These are phyloP conservation scores for Acanthiza pusilla DNA, from an alignment of 2,797 vertebrate genomes.

Conservation along the genomic window DNA sequence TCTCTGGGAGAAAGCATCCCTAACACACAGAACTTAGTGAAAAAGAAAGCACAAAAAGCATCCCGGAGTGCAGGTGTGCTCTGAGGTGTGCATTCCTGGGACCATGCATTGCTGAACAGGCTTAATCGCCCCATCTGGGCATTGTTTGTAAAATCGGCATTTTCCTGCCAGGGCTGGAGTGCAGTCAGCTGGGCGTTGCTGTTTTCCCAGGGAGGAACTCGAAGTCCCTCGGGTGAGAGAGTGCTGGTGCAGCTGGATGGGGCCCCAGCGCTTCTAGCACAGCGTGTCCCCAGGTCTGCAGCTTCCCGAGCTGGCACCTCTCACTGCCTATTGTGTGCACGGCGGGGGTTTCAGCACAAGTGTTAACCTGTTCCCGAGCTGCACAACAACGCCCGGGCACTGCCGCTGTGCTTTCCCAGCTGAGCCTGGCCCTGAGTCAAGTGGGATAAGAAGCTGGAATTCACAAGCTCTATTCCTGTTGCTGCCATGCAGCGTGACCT, in stretches of 20 bases:
- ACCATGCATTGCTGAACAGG: not conserved
- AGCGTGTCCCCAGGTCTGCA: not conserved
- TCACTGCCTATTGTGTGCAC: not conserved
- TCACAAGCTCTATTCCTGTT: constrained; percentile 20
- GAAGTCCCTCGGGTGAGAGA: not conserved
- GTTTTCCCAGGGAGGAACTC: constrained; percentile 35
- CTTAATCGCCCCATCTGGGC: not conserved
- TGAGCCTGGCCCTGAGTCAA: constrained; percentile 22
- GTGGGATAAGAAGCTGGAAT: constrained; percentile 25
- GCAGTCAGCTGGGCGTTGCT: not conserved
- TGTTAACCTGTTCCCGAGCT: constrained; percentile 1
- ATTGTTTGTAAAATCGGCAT: not conserved
- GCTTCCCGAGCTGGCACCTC: constrained; percentile 23
- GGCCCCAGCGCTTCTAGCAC: constrained; percentile 1
- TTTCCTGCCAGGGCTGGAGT: constrained; percentile 11
- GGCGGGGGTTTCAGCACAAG: rapidly evolving
- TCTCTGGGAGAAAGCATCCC: not conserved
- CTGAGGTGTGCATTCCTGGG: rapidly evolving
- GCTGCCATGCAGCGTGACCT: not conserved
- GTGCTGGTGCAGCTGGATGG: constrained; percentile 5
- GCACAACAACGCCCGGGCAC: not conserved
- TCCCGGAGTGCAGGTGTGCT: not conserved
- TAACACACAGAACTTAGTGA: rapidly evolving
- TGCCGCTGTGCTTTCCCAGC: not conserved
- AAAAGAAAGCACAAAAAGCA: not conserved